phyloP scores from a whole-genome alignment of 2,797 vertebrate species.

The Tadarida brasiliensis region DNA sequence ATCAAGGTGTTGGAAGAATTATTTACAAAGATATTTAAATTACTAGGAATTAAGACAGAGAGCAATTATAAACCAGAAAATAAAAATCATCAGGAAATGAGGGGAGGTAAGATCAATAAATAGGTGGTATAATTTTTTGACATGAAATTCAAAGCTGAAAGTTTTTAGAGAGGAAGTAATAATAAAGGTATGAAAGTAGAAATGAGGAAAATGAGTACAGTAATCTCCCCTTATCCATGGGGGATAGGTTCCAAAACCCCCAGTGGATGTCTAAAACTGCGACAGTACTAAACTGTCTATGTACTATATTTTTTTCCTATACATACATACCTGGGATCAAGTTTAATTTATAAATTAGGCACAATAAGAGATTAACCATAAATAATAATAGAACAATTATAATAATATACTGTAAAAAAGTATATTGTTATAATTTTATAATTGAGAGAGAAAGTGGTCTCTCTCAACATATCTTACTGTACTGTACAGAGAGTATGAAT shows the following conservation, averaged over 20 bases:
- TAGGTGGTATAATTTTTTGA: not conserved
- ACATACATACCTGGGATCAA: not conserved
- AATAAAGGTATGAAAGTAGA: not conserved
- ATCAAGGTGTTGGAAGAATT: not conserved
- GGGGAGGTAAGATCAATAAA: not conserved
- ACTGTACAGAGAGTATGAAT: not conserved
- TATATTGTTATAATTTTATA: too few species aligned
- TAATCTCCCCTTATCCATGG: not conserved
- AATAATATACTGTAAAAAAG: not conserved
- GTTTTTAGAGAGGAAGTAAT: conserved; percentile 16
- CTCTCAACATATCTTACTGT: not conserved
- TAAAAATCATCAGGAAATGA: not conserved
- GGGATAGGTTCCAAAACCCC: not conserved
- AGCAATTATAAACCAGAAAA: conserved; percentile 2
- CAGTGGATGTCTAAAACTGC: not conserved
- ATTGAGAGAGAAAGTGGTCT: not conserved
- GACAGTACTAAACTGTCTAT: not conserved
- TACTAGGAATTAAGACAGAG: conserved; percentile 13
- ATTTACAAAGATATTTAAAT: conserved; percentile 56
- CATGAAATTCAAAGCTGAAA: conserved; percentile 44
- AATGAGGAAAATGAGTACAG: not conserved
- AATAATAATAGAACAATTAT: not conserved
- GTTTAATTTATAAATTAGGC: too few species aligned
- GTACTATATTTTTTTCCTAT: not conserved
- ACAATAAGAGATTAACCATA: not conserved